These are phyloP conservation scores for Loris lydekkerianus DNA, from an alignment of 2,797 vertebrate species.

Conservation along the genomic window DNA sequence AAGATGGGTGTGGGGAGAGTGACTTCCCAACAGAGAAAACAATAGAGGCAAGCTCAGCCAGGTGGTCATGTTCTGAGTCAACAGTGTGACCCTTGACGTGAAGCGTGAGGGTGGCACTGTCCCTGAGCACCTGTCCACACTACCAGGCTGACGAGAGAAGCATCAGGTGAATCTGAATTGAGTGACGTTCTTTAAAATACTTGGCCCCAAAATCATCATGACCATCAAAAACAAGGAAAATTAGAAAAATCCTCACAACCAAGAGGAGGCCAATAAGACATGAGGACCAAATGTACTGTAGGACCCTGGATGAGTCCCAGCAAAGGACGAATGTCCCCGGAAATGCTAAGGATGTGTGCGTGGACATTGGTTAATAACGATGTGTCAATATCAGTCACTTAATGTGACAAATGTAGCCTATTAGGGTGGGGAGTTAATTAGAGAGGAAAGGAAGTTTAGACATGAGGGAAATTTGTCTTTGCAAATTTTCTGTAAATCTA, in stretches of 20 bases:
- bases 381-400: too few relatives aligned
- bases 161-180: fast-evolving
- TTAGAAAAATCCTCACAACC: background rate
- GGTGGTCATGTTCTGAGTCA: fast-evolving
- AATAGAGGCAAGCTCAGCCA: fast-evolving
- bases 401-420: fast-evolving
- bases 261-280: fast-evolving
- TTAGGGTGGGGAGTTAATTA: background rate
- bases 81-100: fast-evolving
- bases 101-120: fast-evolving
- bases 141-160: background rate
- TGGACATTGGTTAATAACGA: background rate
- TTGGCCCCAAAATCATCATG: background rate
- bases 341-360: background rate
- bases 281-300: fast-evolving
- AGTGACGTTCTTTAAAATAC: background rate
- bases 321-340: fast-evolving
- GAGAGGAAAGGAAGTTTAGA: fast-evolving
- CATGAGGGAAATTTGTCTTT: too few relatives aligned
- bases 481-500: background rate
- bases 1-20: fast-evolving
- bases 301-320: fast-evolving
- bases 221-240: background rate
- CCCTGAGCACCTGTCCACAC: too few relatives aligned
- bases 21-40: background rate